phyloP scores from a whole-genome alignment of 2,888 invertebrate species.

The Brassicogethes aeneus region DNA sequence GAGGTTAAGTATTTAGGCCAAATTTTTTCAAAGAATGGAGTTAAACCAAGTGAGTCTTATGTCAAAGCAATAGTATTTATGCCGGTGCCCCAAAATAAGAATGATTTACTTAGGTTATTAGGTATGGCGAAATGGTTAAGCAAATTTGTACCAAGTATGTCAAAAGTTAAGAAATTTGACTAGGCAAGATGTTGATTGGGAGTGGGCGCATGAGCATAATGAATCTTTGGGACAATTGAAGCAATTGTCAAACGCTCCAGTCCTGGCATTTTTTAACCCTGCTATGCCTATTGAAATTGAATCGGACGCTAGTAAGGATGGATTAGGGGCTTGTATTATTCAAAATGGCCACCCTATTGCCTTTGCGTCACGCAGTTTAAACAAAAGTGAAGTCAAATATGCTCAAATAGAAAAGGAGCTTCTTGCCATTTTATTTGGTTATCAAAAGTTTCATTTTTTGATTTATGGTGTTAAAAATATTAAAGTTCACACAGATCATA shows the following conservation, averaged over 20 bases:
- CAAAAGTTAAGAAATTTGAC: slow-evolving; percentile 18
- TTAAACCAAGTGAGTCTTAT: slow-evolving; percentile 12
- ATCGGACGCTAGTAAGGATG: slow-evolving; percentile 24
- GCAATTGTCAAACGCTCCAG: slow-evolving; percentile 18
- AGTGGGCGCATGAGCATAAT: slow-evolving; percentile 15
- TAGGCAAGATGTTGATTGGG: slow-evolving; percentile 13
- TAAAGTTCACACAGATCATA: no score
- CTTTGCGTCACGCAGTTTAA: no score
- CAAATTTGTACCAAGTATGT: slow-evolving; percentile 20
- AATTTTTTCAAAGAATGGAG: slow-evolving; percentile 13
- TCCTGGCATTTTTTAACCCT: slow-evolving; percentile 20
- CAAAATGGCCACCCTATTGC: slow-evolving; percentile 28
- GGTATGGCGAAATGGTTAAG: slow-evolving; percentile 19
- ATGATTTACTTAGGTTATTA: slow-evolving; percentile 16
- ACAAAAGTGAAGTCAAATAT: no score
- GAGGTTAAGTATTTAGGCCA: slow-evolving; percentile 15
- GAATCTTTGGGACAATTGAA: slow-evolving; percentile 16
- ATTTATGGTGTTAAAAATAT: no score
- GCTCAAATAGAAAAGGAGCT: slow-evolving; percentile 36
- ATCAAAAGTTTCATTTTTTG: no score
- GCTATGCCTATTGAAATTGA: no score
- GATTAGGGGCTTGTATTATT: slow-evolving; percentile 28
- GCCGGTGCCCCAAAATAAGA: slow-evolving; percentile 14
- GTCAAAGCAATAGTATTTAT: slow-evolving; percentile 18
- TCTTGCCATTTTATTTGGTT: slow-evolving; percentile 28